These are phyloP conservation scores for Cyclura pinguis DNA, from an alignment of 2,797 vertebrate genomes.

Conservation along the genomic window DNA sequence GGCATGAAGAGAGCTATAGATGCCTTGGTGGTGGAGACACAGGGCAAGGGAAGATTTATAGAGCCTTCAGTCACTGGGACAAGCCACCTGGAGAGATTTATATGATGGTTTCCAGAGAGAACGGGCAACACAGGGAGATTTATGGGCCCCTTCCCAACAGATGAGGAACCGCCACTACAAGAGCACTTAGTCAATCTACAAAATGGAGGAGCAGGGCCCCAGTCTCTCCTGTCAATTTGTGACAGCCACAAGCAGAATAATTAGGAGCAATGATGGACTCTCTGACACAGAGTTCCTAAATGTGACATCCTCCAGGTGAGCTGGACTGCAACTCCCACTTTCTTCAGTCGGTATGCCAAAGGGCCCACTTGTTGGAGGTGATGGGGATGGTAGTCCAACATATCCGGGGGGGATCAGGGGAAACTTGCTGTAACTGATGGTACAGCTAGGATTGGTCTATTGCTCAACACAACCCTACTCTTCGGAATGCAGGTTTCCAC, in stretches of 20 bases:
- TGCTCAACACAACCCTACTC: not conserved
- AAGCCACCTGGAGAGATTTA: constrained; percentile 47
- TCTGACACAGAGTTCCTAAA: not conserved
- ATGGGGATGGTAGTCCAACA: not conserved
- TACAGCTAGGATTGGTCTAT: too few species aligned
- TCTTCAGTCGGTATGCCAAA: not conserved
- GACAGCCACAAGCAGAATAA: constrained; percentile 4
- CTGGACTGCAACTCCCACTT: not conserved
- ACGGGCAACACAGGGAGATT: constrained; percentile 41
- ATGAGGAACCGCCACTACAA: constrained; percentile 29
- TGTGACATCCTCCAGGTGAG: not conserved
- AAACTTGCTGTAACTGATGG: not conserved
- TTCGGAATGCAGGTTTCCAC: not conserved
- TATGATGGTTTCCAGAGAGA: constrained; percentile 23
- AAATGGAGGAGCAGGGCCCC: not conserved
- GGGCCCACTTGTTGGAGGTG: not conserved
- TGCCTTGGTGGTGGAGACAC: constrained; percentile 15
- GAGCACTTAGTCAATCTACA: constrained; percentile 2
- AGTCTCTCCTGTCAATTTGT: not conserved
- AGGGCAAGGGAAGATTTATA: not conserved
- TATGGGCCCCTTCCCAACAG: constrained; percentile 41
- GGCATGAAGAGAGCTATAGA: constrained; percentile 8
- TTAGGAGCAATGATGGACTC: not conserved
- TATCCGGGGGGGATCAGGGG: not conserved
- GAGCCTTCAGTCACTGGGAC: constrained; percentile 11